Evolutionary conservation across 1,140 invertebrate genomes (phyloP).

Genomic region (Drosophila lacertosa): DNA sequence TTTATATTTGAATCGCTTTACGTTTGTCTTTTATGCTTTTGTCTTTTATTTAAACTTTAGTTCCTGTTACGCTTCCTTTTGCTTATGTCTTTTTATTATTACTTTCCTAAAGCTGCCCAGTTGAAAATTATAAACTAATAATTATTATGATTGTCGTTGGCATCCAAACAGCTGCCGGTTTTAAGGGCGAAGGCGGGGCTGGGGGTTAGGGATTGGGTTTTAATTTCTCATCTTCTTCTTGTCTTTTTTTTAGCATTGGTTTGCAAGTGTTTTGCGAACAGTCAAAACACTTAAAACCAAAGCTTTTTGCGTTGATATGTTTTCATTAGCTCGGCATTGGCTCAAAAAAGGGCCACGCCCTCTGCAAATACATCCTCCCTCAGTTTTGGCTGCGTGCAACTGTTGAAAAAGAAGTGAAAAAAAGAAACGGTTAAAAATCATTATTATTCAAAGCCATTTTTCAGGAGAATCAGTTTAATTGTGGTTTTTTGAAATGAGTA

Average conservation of each 20-base stretch:
- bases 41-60: constrained; percentile 10
- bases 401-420: constrained; percentile 23
- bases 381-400: constrained; percentile 59
- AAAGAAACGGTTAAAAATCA: background rate
- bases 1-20: background rate
- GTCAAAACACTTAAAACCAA: constrained; percentile 44
- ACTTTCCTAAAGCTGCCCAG: background rate
- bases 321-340: constrained; percentile 64
- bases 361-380: constrained; percentile 14
- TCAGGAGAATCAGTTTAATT: constrained; percentile 2
- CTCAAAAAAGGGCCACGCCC: constrained; percentile 60
- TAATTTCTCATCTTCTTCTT: background rate
- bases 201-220: constrained; percentile 8
- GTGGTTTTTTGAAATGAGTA: background rate
- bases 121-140: constrained; percentile 11
- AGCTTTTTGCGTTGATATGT: constrained; percentile 69
- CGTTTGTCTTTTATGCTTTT: constrained; percentile 19
- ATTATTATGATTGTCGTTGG: constrained; percentile 17
- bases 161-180: background rate
- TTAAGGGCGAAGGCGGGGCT: background rate
- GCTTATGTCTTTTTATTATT: constrained; percentile 6
- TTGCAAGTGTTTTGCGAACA: constrained; percentile 45
- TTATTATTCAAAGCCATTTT: background rate
- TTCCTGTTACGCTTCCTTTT: constrained; percentile 5
- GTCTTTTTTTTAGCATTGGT: constrained; percentile 14